phyloP scores from a whole-genome alignment of 1,140 invertebrate genomes.

The Drosophila nigrodunni region DNA sequence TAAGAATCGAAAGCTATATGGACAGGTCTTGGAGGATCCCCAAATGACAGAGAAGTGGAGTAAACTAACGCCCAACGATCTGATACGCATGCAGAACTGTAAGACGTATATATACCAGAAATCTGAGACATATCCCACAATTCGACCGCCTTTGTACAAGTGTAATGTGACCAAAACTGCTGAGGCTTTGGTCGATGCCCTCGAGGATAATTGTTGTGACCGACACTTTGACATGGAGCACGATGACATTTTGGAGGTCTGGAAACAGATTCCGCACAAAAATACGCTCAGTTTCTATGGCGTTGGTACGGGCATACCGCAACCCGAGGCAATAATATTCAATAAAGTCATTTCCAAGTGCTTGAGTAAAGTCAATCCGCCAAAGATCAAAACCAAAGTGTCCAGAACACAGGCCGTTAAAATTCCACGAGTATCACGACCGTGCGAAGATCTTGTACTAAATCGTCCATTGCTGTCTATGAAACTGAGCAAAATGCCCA shows the following conservation, averaged over 20 bases:
- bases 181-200: neutral
- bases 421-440: neutral
- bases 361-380: slow-evolving; percentile 6
- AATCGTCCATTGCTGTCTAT: slow-evolving; percentile 32
- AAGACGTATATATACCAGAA: slow-evolving; percentile 6
- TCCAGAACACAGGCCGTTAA: neutral
- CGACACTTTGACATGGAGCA: slow-evolving; percentile 22
- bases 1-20: neutral
- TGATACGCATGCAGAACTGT: slow-evolving; percentile 30
- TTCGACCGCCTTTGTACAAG: slow-evolving; percentile 16
- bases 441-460: slow-evolving; percentile 26
- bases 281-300: slow-evolving; percentile 55
- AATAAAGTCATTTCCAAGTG: slow-evolving; percentile 37
- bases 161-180: slow-evolving; percentile 11
- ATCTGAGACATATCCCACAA: slow-evolving; percentile 14
- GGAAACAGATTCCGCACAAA: slow-evolving; percentile 47
- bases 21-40: neutral
- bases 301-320: neutral
- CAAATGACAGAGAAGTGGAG: neutral
- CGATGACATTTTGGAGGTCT: slow-evolving; percentile 42
- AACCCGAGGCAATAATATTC: slow-evolving; percentile 19
- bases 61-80: slow-evolving; percentile 8
- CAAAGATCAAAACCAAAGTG: neutral
- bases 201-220: slow-evolving; percentile 31
- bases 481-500: slow-evolving; percentile 54